Conservation (phyloP, 2,113 vertebrate species). For the Semnopithecus entellus region DNA sequence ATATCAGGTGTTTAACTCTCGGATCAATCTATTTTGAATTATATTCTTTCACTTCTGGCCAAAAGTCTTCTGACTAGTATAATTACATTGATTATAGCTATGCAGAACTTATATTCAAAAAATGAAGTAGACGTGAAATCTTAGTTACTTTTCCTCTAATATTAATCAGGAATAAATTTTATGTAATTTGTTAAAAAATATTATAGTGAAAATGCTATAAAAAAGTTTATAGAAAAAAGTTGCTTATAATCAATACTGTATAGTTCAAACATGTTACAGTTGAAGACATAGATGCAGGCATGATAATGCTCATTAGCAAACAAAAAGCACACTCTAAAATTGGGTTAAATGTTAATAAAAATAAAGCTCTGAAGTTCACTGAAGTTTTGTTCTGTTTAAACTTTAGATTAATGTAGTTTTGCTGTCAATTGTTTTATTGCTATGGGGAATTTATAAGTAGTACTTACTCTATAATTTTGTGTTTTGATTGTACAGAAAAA, state of each 20-base stretch:
- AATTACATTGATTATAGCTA: neutral
- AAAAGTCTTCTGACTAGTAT: neutral
- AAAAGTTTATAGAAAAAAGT: neutral
- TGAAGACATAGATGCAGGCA: neutral
- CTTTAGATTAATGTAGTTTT: neutral
- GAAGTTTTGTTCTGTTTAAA: conserved; percentile 19
- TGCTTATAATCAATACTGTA: neutral
- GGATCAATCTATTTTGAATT: neutral
- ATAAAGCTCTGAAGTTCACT: neutral
- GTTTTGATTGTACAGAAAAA: conserved; percentile 94
- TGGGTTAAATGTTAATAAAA: neutral
- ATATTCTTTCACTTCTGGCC: neutral
- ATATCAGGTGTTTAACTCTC: neutral
- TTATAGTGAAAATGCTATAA: neutral
- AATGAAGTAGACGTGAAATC: neutral
- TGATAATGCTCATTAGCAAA: neutral
- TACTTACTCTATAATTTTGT: conserved; percentile 94
- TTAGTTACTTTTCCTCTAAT: neutral
- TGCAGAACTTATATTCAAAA: neutral
- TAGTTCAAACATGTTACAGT: neutral
- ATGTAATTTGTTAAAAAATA: neutral
- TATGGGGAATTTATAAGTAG: neutral
- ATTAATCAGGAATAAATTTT: neutral
- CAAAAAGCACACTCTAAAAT: neutral
- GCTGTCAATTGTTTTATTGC: neutral